Evolutionary conservation across 1,140 invertebrate species (phyloP).

Genomic region (Procambarus clarkii): DNA sequence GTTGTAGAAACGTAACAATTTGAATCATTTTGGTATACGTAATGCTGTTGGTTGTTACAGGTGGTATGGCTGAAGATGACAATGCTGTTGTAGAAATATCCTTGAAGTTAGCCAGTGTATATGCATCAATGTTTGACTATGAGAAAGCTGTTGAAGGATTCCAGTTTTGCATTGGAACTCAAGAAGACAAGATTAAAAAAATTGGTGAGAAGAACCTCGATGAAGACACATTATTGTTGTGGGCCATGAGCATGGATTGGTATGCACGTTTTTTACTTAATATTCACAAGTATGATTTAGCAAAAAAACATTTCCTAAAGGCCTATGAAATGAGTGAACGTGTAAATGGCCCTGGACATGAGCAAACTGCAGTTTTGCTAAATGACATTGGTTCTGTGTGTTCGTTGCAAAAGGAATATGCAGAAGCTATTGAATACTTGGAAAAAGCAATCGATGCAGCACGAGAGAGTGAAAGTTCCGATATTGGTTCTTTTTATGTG

Average conservation of each 20-base stretch:
- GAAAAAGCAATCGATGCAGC: constrained; percentile 84
- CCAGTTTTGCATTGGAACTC: constrained; percentile 84
- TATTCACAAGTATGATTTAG: constrained; percentile 72
- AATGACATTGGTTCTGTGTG: constrained; percentile 90
- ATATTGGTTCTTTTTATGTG: constrained; percentile 85
- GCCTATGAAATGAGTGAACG: constrained; percentile 81
- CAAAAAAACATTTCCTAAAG: constrained; percentile 81
- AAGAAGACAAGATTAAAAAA: constrained; percentile 77
- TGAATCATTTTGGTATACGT: neutral
- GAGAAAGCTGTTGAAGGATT: constrained; percentile 85
- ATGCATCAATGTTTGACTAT: constrained; percentile 80
- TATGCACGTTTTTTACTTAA: constrained; percentile 86
- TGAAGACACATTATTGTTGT: constrained; percentile 80
- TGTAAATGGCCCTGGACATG: constrained; percentile 82
- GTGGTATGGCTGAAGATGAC: constrained; percentile 84
- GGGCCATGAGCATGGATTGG: constrained; percentile 86
- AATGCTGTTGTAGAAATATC: constrained; percentile 87
- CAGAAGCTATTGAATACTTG: constrained; percentile 84
- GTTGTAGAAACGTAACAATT: neutral
- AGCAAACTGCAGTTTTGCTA: constrained; percentile 86
- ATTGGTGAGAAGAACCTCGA: constrained; percentile 77
- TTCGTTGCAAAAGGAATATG: constrained; percentile 81
- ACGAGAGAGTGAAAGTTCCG: constrained; percentile 80
- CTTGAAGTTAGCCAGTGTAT: constrained; percentile 78
- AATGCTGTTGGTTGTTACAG: constrained; percentile 79